Base-by-base conservation (phyloP, 2,888 invertebrate genomes). In the Eupithecia dodoneata region DNA sequence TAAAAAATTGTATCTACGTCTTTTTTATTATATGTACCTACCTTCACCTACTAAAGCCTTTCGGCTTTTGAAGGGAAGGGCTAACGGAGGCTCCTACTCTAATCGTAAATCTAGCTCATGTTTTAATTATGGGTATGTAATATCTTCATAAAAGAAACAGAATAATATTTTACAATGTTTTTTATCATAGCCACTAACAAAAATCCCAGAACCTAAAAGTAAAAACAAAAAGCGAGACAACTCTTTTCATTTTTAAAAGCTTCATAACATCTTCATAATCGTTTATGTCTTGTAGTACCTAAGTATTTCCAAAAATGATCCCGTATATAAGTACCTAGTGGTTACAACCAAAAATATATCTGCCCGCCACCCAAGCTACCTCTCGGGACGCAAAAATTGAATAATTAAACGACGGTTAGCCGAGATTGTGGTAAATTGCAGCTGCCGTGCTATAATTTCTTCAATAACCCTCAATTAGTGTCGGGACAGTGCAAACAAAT, bases 371-470 rank as follows among this genome's bases (percentile, higher is more conserved):
- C 80, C 81, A 81, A 72, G 70, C 69, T 72, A 76, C 77, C 73
- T 79, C 69, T 76, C 79, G 77, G 79, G 74, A 81, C 72, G 80
- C 80, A 81, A 85, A 86, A 83, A 84, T 82, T 85, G 78, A 84
- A 83, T 85, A 86, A 87, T 87, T 85, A 86, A 83, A 78, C 78
- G 82, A 79, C 82, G 81, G 82, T 77, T 80, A 74, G 81, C 86
- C 83, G 86, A 87, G 87, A 89, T 90, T 91, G 86, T 85, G 80
- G 89, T 83, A 92, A 93, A 93, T 93, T 93, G 87, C 89, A 82
- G 87, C 84, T 84, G 85, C 84, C 81, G 84, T 85, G 91, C 90
- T 89, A 92, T 93, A 93, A 93, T 87, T 90, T 86, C 85, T 87
- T 81, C 88, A 87, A 89, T 89, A 90, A 85, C 90, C 91, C 76